Percentiles rank a stretch among this genome's conserved stretches.
Evolutionary conservation across 2,113 vertebrate species (phyloP).

Genomic region (Hemiprocne comata): DNA sequence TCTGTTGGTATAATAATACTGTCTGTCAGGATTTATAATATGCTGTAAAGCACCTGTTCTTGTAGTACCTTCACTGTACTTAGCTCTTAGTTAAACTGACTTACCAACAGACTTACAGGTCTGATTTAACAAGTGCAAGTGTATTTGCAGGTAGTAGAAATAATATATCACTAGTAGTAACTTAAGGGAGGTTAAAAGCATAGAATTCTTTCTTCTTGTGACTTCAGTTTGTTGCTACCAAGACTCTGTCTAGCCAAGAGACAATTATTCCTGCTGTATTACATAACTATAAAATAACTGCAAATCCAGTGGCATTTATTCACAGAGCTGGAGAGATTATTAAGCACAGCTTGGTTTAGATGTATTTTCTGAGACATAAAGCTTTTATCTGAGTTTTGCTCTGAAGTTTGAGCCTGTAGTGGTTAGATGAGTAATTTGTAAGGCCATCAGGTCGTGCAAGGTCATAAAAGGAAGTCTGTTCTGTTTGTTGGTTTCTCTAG

Average conservation of each 20-base stretch:
- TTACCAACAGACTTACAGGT: conserved; percentile 76
- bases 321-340: background rate
- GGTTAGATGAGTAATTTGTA: background rate
- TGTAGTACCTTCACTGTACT: background rate
- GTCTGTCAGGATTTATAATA: background rate
- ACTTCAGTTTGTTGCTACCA: background rate
- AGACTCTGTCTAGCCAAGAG: background rate
- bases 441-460: background rate
- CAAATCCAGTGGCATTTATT: background rate
- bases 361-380: background rate
- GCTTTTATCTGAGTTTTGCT: background rate
- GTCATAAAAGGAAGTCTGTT: background rate
- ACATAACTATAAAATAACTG: background rate
- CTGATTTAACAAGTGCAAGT: background rate
- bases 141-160: background rate
- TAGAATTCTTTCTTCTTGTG: background rate
- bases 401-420: background rate
- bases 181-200: background rate
- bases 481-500: background rate
- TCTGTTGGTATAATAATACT: too few relatives aligned
- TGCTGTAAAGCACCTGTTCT: background rate
- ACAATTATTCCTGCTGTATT: background rate
- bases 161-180: background rate
- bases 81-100: background rate
- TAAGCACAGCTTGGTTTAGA: background rate